phyloP scores from a whole-genome alignment of 2,113 vertebrate species.

The Chlorodrepanis virens region DNA sequence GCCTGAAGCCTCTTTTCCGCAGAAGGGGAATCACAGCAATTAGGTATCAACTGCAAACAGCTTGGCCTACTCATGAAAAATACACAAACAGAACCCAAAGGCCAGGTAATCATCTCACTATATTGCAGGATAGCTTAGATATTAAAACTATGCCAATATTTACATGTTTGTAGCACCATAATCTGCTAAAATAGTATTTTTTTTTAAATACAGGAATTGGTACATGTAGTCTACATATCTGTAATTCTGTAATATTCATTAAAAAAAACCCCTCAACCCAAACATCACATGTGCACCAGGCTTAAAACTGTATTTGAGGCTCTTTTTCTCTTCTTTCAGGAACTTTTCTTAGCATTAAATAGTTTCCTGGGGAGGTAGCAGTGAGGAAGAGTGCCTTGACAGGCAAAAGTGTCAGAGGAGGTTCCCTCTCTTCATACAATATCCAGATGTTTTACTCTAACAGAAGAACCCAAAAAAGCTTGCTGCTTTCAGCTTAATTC shows the following conservation, averaged over 20 bases:
- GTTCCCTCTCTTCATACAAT: not conserved
- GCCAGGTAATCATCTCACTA: not conserved
- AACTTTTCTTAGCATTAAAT: not conserved
- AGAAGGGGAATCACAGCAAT: not conserved
- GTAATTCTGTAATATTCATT: not conserved
- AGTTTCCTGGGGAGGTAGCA: not conserved
- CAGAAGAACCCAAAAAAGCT: not conserved
- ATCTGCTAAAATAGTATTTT: not conserved
- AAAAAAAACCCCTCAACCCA: fast-evolving
- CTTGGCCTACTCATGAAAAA: not conserved
- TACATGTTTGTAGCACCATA: not conserved
- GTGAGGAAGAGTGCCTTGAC: not conserved
- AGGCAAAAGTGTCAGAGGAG: not conserved
- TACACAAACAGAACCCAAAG: not conserved
- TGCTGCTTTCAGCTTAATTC: not conserved
- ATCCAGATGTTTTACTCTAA: not conserved
- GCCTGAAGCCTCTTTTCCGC: not conserved
- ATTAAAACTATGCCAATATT: not conserved
- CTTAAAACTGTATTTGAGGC: not conserved
- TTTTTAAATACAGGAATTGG: not conserved
- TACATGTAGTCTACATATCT: not conserved
- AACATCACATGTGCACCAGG: not conserved
- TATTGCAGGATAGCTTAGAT: not conserved
- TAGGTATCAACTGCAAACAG: not conserved
- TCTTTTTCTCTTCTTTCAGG: not conserved